phyloP scores from a whole-genome alignment of 2,113 vertebrate genomes.

The Seriola aureovittata region DNA sequence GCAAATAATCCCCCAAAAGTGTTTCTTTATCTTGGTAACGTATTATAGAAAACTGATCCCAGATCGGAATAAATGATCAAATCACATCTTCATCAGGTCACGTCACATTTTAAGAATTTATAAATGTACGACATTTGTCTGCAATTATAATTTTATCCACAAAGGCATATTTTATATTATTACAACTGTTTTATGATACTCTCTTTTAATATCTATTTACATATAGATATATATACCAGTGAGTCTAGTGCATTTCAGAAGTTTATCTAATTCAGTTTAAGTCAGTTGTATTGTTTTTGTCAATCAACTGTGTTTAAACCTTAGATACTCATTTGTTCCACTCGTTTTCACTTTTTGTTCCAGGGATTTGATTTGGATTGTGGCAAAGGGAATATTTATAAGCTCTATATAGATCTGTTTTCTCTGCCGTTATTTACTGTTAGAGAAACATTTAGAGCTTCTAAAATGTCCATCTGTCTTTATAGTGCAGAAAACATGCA shows the following conservation, averaged over 20 bases:
- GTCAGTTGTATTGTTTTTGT: background rate
- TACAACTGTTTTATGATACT: too few species aligned
- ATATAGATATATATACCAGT: background rate
- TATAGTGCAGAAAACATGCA: slow-evolving; percentile 4
- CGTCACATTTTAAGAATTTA: too few species aligned
- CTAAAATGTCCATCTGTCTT: slow-evolving; percentile 18
- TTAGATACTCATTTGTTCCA: background rate
- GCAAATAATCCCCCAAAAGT: too few species aligned
- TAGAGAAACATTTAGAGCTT: background rate
- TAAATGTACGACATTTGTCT: too few species aligned
- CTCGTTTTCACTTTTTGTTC: background rate
- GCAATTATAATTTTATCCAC: too few species aligned
- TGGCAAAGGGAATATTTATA: background rate
- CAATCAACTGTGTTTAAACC: background rate
- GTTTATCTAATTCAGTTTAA: background rate
- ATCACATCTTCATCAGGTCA: too few species aligned
- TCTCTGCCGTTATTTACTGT: background rate
- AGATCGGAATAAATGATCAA: too few species aligned
- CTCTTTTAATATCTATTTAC: too few species aligned
- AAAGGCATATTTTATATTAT: too few species aligned
- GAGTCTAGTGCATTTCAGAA: background rate
- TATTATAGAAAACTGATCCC: too few species aligned
- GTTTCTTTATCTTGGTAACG: too few species aligned
- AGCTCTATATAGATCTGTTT: background rate
- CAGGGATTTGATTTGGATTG: background rate